phyloP scores from a whole-genome alignment of 2,113 vertebrate genomes.

The Gavia stellata region DNA sequence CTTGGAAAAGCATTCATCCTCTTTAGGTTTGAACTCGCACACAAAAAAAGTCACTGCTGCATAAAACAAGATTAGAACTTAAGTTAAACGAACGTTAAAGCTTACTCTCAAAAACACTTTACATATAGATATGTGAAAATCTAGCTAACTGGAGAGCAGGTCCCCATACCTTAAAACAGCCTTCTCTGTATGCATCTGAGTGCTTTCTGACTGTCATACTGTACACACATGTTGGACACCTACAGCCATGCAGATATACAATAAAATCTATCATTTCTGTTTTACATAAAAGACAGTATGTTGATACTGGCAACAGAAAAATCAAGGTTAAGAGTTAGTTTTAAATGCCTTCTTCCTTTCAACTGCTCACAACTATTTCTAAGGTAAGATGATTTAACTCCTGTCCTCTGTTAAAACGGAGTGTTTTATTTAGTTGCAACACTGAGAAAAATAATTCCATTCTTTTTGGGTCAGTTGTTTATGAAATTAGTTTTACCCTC shows the following conservation, averaged over 20 bases:
- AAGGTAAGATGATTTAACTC: background rate
- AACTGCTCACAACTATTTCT: background rate
- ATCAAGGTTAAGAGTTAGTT: background rate
- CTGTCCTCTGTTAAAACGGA: background rate
- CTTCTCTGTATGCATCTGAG: background rate
- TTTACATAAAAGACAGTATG: background rate
- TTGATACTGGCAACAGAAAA: background rate
- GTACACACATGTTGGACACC: background rate
- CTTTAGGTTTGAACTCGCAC: background rate
- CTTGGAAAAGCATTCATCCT: background rate
- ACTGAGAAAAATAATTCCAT: background rate
- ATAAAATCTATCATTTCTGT: background rate
- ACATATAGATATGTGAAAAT: background rate
- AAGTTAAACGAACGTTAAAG: background rate
- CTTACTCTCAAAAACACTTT: background rate
- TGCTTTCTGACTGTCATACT: background rate
- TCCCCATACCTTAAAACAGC: background rate
- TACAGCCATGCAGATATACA: background rate
- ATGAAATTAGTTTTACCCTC: background rate
- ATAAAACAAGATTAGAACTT: background rate
- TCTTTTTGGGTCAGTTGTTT: background rate
- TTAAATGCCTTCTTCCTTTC: background rate
- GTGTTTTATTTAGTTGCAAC: background rate
- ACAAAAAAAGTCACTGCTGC: background rate
- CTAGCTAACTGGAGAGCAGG: background rate